Percentiles rank a stretch among this genome's conserved stretches.
Conservation (phyloP, 2,888 invertebrate species). For the Rhamphomyia laevipes region DNA sequence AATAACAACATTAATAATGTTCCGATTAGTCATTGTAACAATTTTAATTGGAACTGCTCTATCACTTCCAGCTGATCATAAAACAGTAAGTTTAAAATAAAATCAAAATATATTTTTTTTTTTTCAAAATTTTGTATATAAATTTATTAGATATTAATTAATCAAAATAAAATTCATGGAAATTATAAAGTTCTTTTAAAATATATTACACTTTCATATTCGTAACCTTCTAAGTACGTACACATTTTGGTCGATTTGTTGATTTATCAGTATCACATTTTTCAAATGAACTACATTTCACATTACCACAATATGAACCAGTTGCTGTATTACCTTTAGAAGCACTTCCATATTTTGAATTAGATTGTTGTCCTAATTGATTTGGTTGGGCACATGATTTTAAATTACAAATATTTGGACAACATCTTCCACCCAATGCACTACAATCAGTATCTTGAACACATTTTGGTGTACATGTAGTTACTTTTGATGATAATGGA, state of each 20-base stretch:
- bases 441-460: slow-evolving; percentile 52
- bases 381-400: slow-evolving; percentile 51
- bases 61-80: no score
- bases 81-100: no score
- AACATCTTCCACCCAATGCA: slow-evolving; percentile 52
- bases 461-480: slow-evolving; percentile 57
- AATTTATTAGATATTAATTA: no score
- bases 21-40: no score
- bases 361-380: slow-evolving; percentile 14
- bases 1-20: no score
- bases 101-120: no score
- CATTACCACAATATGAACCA: slow-evolving; percentile 54
- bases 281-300: slow-evolving; percentile 54
- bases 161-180: no score
- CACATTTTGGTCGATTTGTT: slow-evolving; percentile 56
- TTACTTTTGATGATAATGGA: slow-evolving; percentile 51
- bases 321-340: slow-evolving; percentile 28
- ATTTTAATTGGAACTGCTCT: no score
- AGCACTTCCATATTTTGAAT: background rate
- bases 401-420: slow-evolving; percentile 55
- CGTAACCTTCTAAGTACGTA: slow-evolving; percentile 44
- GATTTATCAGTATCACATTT: slow-evolving; percentile 53
- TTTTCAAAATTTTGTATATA: no score
- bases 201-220: no score
- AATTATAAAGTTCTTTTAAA: no score